These are phyloP conservation scores for Pseudorhiza aurosa DNA, from an alignment of 30 jellyfish, hydroid and myxozoan species.

Conservation along the genomic window DNA sequence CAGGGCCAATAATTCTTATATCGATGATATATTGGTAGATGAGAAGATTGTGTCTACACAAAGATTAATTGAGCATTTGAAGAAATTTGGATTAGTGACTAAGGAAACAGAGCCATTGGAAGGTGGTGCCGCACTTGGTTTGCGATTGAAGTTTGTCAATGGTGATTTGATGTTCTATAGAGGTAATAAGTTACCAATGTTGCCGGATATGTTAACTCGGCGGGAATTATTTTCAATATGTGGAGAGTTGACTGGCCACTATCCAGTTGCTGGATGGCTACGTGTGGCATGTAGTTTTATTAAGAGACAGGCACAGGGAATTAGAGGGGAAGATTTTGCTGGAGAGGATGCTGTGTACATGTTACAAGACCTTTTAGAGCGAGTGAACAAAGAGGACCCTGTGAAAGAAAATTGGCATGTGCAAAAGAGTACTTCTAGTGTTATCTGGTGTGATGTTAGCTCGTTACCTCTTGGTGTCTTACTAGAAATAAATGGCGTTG, in stretches of 20 bases:
- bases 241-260: constrained; percentile 48
- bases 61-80: constrained; percentile 7
- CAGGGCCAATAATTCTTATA: constrained; percentile 10
- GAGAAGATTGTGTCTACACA: not conserved
- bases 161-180: constrained; percentile 9
- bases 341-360: constrained; percentile 4
- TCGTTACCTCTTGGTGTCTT: not conserved
- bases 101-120: constrained; percentile 50
- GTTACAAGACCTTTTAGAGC: not conserved
- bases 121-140: constrained; percentile 28
- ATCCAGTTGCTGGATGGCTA: constrained; percentile 64
- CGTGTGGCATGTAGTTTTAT: constrained; percentile 38
- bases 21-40: constrained; percentile 25
- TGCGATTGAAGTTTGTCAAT: constrained; percentile 2
- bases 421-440: not conserved
- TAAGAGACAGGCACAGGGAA: constrained; percentile 4
- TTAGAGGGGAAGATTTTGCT: constrained; percentile 5
- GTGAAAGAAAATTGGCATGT: constrained; percentile 9
- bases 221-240: constrained; percentile 33
- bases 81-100: constrained; percentile 19
- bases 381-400: not conserved
- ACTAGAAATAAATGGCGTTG: not conserved
- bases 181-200: constrained; percentile 9
- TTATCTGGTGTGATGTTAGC: not conserved
- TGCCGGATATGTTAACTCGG: not conserved